Evolutionary conservation across 35 echinoderm and acorn worm species (phyloP).

Genomic region (Holothuria glaberrima): DNA sequence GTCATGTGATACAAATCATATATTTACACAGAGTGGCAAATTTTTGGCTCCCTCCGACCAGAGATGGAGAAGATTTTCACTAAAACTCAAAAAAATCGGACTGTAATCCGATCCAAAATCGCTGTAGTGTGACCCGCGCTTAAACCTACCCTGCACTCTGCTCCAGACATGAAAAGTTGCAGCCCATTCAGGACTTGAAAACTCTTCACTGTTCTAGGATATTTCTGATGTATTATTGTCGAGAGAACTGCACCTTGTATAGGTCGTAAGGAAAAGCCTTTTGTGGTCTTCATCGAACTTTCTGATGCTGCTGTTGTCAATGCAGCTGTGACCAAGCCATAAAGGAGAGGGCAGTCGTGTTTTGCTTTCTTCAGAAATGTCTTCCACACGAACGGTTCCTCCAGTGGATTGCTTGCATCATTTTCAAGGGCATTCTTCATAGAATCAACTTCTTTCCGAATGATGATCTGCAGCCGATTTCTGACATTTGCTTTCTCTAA

Average conservation of each 20-base stretch:
- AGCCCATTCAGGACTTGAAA: neutral
- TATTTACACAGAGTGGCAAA: no score
- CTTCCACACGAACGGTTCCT: neutral
- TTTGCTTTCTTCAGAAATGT: neutral
- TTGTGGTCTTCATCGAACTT: neutral
- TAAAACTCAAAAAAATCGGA: no score
- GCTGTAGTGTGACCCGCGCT: no score
- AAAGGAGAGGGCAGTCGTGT: neutral
- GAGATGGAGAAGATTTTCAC: no score
- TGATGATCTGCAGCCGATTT: neutral
- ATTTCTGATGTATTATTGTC: neutral
- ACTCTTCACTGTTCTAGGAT: neutral
- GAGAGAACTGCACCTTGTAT: neutral
- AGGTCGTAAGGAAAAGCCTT: neutral
- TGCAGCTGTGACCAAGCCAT: neutral
- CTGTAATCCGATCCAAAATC: no score
- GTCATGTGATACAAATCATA: neutral
- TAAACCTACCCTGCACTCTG: neutral
- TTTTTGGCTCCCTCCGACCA: no score
- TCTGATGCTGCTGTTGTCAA: neutral
- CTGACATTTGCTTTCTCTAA: neutral
- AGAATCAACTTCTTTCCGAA: neutral
- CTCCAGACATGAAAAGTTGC: conserved; percentile 1
- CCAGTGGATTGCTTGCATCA: neutral
- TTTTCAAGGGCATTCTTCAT: neutral